Base-by-base conservation (phyloP, 2,888 invertebrate species). In the Flexamia atlantica region DNA sequence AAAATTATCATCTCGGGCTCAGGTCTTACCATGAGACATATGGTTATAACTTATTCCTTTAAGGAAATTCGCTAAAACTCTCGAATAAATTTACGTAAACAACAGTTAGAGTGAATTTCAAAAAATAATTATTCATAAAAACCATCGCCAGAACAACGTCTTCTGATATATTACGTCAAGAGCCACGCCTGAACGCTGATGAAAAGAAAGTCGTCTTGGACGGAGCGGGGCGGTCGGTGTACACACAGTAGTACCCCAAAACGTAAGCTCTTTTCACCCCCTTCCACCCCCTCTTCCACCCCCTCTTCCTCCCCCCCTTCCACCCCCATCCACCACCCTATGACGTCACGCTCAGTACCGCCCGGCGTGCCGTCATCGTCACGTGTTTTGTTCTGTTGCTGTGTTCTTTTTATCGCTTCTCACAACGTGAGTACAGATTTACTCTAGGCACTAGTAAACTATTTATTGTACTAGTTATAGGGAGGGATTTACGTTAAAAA, bases 391-490 rank as follows among this genome's bases (percentile, higher is more conserved):
- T 70, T 70, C 32, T 30, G 32, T 70, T 70, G 70, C 70, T 23
- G 70, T 36, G 23, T 70, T 70, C 40, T 70, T 36, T 70, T 70
- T n/a, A n/a, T 40, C 70, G 70, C 70, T 70, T 20, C 70, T 70
- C 36, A 40, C 25, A 36, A 70, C 70, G 70, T 70, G 70, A 70
- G 70, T 70, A 64, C 9, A 4, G 14, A 17, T 14, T 64, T 64
- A 28, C 30, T 40, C 12, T 46, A 46, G 14, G 17, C 46, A 14
- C 12, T 46, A 14, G 5, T 46, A 12, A 46, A 17, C 46, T 4
- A 46, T 46, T 46, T 14, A 12, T 14, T 46, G 17, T 46, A 14
- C 2, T 17, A 12, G 2, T 3, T 46, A 3, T 5, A 9, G 5
- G 5, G 5, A 40, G 12, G 12, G 12, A 5, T 40, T 40, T 9